phyloP scores from a whole-genome alignment of 2,113 vertebrate genomes.

The Lichenostomus cassidix region DNA sequence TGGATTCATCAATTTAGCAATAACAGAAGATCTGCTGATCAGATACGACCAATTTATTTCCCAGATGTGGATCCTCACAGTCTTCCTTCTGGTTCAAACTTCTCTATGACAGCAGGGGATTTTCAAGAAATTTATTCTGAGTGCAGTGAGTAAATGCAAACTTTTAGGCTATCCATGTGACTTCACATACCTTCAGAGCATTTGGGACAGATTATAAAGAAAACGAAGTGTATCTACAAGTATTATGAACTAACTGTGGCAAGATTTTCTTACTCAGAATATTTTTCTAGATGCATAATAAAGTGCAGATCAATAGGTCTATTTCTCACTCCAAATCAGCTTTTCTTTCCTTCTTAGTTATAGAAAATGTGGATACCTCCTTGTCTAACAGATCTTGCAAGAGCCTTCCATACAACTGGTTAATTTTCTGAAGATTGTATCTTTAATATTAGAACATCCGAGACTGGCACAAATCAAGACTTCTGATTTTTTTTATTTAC shows the following conservation, averaged over 20 bases:
- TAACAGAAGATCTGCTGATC: conserved; percentile 93
- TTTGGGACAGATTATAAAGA: background rate
- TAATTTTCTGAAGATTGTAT: background rate
- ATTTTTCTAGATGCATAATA: background rate
- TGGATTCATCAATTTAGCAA: conserved; percentile 99
- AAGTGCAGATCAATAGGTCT: background rate
- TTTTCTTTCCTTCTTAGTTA: background rate
- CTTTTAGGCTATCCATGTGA: background rate
- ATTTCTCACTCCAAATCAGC: background rate
- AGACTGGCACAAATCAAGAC: background rate
- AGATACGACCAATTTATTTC: conserved; percentile 89
- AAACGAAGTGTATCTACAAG: background rate
- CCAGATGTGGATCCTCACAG: conserved; percentile 95
- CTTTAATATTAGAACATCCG: background rate
- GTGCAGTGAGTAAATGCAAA: conserved; percentile 78
- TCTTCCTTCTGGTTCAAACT: conserved; percentile 88
- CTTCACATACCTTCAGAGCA: background rate
- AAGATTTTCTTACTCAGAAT: background rate
- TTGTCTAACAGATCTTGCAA: background rate
- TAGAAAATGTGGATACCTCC: accelerated
- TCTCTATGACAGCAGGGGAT: conserved; percentile 98
- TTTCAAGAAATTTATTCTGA: conserved; percentile 96
- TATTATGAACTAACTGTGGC: background rate
- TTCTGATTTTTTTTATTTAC: background rate
- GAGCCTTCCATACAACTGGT: background rate